Conservation (phyloP, 2,888 invertebrate species). For the Lasioglossum leucozonium region DNA sequence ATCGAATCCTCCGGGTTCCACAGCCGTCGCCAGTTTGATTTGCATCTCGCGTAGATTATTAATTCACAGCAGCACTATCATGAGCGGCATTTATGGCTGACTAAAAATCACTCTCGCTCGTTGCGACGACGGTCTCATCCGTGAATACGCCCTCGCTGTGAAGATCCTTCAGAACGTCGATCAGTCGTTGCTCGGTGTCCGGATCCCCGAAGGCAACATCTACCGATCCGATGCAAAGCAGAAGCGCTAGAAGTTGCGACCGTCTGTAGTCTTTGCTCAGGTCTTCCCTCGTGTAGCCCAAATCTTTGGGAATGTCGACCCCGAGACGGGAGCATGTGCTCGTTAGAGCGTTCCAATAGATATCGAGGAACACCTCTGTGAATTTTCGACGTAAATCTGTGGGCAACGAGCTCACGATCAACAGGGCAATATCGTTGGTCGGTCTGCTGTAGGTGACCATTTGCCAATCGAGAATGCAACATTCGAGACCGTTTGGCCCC, state of each 20-base stretch:
- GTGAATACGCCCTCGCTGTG: conserved; percentile 89
- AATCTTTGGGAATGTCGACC: conserved; percentile 86
- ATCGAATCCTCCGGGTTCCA: conserved; percentile 31
- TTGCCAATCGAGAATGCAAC: conserved; percentile 93
- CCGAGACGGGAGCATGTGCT: conserved; percentile 87
- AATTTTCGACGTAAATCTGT: conserved; percentile 89
- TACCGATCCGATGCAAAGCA: conserved; percentile 92
- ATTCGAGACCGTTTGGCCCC: conserved; percentile 85
- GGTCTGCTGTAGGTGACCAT: conserved; percentile 92
- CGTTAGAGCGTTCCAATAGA: conserved; percentile 89
- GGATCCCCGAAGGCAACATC: conserved; percentile 92
- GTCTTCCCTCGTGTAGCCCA: conserved; percentile 86
- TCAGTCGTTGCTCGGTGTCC: conserved; percentile 90
- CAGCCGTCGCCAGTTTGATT: conserved; percentile 45
- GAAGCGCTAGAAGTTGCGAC: conserved; percentile 90
- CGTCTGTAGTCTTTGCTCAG: conserved; percentile 87
- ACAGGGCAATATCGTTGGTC: conserved; percentile 91
- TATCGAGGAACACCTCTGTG: conserved; percentile 88
- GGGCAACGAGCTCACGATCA: conserved; percentile 90
- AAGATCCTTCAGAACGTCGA: conserved; percentile 91
- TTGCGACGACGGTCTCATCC: conserved; percentile 80
- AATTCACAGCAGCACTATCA: conserved; percentile 61
- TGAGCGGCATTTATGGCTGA: conserved; percentile 51
- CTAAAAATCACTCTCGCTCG: conserved; percentile 62
- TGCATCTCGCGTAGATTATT: conserved; percentile 61